phyloP scores from a whole-genome alignment of 2,797 vertebrate species.

The Sebastes dallii region DNA sequence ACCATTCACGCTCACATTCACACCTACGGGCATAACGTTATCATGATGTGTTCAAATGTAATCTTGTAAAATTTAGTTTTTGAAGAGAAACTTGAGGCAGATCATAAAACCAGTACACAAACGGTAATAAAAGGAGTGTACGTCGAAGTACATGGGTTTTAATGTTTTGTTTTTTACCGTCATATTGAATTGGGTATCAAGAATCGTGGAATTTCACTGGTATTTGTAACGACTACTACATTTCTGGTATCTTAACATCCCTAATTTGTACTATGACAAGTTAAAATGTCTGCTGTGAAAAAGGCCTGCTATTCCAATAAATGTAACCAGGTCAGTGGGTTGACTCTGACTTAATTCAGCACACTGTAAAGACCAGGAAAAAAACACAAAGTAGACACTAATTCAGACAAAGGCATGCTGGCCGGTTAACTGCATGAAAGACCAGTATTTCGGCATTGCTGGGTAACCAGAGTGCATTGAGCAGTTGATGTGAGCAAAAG shows the following conservation, averaged over 20 bases:
- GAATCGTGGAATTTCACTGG: neutral
- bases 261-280: neutral
- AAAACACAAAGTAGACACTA: neutral
- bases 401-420: constrained; percentile 17
- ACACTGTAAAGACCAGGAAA: neutral
- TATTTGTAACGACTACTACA: neutral
- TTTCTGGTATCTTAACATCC: neutral
- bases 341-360: constrained; percentile 21
- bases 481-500: constrained; percentile 30
- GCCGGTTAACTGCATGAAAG: constrained; percentile 9
- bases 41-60: too few relatives aligned
- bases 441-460: constrained; percentile 48
- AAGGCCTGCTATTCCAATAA: neutral
- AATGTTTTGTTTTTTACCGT: neutral
- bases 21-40: too few relatives aligned
- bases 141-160: neutral
- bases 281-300: neutral
- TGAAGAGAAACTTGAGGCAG: too few relatives aligned
- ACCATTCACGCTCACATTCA: too few relatives aligned
- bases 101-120: neutral
- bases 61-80: too few relatives aligned
- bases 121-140: neutral
- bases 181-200: neutral
- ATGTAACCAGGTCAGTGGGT: neutral
- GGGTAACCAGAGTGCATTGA: constrained; percentile 25